Percentiles rank a stretch among this genome's conserved stretches.
phyloP scores from a whole-genome alignment of 2,113 vertebrate genomes.

The Clupea harengus region DNA sequence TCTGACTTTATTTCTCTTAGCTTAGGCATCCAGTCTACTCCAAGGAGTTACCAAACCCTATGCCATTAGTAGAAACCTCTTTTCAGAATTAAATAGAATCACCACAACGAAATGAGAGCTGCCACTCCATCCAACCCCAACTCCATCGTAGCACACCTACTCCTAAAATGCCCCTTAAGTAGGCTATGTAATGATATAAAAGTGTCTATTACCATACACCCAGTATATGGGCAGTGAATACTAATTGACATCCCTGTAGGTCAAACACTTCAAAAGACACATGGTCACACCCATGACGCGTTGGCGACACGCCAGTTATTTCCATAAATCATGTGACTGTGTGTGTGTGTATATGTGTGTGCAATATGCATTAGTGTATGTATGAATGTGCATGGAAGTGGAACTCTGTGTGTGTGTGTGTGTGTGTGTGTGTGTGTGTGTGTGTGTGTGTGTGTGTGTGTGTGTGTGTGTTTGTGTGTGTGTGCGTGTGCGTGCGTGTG shows the following conservation, averaged over 20 bases:
- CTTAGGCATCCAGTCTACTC: not conserved
- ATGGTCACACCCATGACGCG: not conserved
- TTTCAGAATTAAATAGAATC: not conserved
- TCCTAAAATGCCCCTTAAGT: not conserved
- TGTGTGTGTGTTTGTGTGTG: constrained; percentile 40
- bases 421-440: constrained; percentile 42
- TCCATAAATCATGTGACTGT: too few species aligned
- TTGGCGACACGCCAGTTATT: too few species aligned
- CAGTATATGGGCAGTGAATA: not conserved
- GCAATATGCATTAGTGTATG: too few species aligned
- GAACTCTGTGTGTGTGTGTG: too few species aligned
- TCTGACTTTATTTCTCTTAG: not conserved
- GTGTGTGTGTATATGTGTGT: too few species aligned
- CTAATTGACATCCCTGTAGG: constrained; percentile 16
- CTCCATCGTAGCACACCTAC: not conserved
- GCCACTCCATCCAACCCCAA: not conserved
- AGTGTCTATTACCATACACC: not conserved
- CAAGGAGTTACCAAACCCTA: not conserved
- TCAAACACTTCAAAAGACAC: constrained; percentile 7
- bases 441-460: constrained; percentile 44
- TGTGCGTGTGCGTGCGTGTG: constrained; percentile 19
- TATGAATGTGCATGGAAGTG: too few species aligned
- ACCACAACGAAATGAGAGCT: not conserved
- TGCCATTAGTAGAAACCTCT: not conserved
- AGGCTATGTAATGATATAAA: not conserved